phyloP scores from a whole-genome alignment of 2,888 invertebrate species.

The Hirudinaria manillensis region DNA sequence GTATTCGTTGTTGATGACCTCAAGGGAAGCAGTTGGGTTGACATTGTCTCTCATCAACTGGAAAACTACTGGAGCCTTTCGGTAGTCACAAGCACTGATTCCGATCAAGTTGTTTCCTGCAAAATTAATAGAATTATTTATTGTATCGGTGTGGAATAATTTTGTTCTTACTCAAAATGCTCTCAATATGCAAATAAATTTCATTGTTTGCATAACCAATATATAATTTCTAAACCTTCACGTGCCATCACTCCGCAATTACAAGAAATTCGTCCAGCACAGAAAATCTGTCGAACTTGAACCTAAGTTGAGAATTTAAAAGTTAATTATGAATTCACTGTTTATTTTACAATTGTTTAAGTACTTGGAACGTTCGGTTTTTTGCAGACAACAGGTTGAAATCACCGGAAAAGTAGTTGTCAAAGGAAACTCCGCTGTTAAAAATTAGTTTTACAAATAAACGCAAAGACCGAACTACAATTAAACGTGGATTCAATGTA shows the following conservation, averaged over 20 bases:
- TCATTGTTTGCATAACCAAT: background rate
- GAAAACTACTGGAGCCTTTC: background rate
- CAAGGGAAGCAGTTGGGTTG: background rate
- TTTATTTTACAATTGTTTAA: background rate
- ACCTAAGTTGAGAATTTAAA: background rate
- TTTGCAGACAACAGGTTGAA: background rate
- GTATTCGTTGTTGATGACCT: too few species aligned
- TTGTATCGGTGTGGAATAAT: too few species aligned
- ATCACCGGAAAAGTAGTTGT: background rate
- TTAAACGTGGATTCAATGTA: too few species aligned
- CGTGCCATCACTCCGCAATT: constrained; percentile 3
- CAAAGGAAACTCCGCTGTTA: background rate
- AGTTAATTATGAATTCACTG: background rate
- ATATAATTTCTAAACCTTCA: background rate
- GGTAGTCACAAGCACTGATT: background rate
- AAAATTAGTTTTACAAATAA: background rate
- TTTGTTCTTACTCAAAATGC: too few species aligned
- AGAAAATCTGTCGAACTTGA: background rate
- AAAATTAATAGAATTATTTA: too few species aligned
- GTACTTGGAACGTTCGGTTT: background rate
- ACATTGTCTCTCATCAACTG: background rate
- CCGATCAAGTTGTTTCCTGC: constrained; percentile 1
- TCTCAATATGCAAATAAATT: background rate
- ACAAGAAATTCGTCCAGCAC: background rate
- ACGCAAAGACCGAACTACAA: too few species aligned